Evolutionary conservation across 2,888 invertebrate genomes (phyloP), one percentile per base, ranked within the genome.

Genomic region (Drosophila kanekoi): DNA sequence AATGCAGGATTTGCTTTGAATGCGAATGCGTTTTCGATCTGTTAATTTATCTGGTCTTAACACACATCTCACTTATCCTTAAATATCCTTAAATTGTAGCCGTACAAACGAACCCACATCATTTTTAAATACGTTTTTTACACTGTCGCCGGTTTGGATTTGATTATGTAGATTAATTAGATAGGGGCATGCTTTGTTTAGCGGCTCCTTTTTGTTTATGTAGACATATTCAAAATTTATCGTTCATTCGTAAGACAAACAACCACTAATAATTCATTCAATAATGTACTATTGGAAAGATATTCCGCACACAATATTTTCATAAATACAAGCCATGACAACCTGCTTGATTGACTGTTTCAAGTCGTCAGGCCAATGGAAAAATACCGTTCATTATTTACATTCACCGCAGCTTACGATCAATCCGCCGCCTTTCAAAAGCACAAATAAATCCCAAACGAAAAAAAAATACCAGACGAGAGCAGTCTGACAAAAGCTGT

Each of bases 401-500:
- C 28, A 44, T 38, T 54, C 28, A 16, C 20, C 14, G 9, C n/a
- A 16, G 11, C 5, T 49, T 32, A 4, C 14, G 53, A 61, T 71
- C 51, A 45, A 23, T 33, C 28, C 28, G 28, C 16, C 13, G 11
- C 33, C 40, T 28, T 28, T 28, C 16, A 35, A 57, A 56, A 20
- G 3, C 20, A n/a, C 35, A 13, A 62, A 41, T 4, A 23, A 44
- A 64, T 48, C 13, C 53, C 13, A n/a, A 3, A 10, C 32, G 11
- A 65, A 49, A 54, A 65, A 49, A 54, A 35, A 47, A 49, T 66
- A 43, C 48, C 32, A 53, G 40, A 53, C 40, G 11, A 4, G 9
- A 37, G n/a, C 8, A 20, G 14, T 9, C 43, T 40, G 72, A 60
- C 59, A 74, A 72, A 72, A 57, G 60, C 48, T 60, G 43, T 1